Conservation (phyloP, 1,140 invertebrate genomes). For the Cherax destructor region DNA sequence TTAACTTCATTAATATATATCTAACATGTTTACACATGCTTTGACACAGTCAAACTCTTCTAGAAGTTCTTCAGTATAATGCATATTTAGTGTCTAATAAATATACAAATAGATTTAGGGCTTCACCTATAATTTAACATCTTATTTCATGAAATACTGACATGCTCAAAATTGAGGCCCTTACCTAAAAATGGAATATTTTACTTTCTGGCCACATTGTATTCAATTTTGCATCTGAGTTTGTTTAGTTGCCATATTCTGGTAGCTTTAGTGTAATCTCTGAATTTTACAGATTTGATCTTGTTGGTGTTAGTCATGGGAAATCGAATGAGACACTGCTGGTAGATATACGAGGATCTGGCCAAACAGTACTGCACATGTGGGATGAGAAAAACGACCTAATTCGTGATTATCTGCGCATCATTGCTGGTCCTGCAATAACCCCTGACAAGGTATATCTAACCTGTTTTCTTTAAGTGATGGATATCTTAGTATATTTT, state of each 20-base stretch:
- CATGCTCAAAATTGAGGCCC: too few relatives aligned
- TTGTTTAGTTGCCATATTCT: not conserved
- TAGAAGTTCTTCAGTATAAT: too few relatives aligned
- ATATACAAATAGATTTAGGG: too few relatives aligned
- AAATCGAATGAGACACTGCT: conserved; percentile 75
- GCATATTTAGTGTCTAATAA: too few relatives aligned
- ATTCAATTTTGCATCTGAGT: not conserved
- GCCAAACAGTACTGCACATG: conserved; percentile 76
- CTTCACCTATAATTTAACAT: too few relatives aligned
- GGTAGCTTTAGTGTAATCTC: too few relatives aligned
- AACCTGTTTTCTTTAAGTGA: not conserved
- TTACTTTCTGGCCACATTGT: too few relatives aligned
- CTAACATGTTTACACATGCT: too few relatives aligned
- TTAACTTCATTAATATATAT: too few relatives aligned
- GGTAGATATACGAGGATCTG: conserved; percentile 75
- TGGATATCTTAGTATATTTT: not conserved
- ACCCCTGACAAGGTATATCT: conserved; percentile 72
- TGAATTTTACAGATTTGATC: conserved; percentile 77
- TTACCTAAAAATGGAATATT: too few relatives aligned
- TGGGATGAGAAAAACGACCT: conserved; percentile 75
- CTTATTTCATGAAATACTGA: too few relatives aligned
- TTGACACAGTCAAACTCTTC: too few relatives aligned
- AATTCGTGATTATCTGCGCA: conserved; percentile 75
- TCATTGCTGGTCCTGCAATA: conserved; percentile 75
- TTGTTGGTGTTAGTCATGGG: conserved; percentile 75